Evolutionary conservation across 2,888 invertebrate species (phyloP).

Genomic region (Acleris emargana): DNA sequence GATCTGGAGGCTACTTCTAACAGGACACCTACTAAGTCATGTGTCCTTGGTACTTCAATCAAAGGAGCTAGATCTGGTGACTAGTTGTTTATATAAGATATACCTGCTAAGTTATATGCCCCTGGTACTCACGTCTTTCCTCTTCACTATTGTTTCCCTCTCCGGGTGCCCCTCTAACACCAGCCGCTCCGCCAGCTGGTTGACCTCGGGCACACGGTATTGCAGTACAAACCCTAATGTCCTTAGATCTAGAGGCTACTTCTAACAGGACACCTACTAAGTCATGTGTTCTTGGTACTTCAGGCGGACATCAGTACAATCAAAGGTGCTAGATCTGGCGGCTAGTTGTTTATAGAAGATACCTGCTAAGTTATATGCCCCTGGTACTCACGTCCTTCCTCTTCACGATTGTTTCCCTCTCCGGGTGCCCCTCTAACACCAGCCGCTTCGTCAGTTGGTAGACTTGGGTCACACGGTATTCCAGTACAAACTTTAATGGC

Average conservation of each 20-base stretch:
- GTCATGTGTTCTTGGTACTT: too few species aligned
- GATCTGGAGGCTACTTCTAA: too few species aligned
- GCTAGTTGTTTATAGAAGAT: background rate
- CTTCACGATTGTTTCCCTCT: constrained; percentile 90
- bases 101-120: background rate
- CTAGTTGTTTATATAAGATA: background rate
- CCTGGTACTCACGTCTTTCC: constrained; percentile 80
- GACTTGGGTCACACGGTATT: constrained; percentile 97
- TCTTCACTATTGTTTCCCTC: constrained; percentile 87
- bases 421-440: constrained; percentile 96
- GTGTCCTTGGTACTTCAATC: too few species aligned
- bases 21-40: too few species aligned
- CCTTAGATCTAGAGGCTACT: too few species aligned
- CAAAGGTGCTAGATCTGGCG: too few species aligned
- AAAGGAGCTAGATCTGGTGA: background rate
- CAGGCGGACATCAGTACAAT: too few species aligned
- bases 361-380: background rate
- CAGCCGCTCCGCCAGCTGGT: constrained; percentile 96
- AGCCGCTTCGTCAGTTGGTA: constrained; percentile 97
- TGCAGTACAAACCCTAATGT: too few species aligned
- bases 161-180: constrained; percentile 97
- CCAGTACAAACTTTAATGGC: constrained; percentile 58
- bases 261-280: too few species aligned
- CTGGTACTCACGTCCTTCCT: constrained; percentile 82
- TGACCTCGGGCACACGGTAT: constrained; percentile 98